These are phyloP conservation scores for Phrynocephalus guinanensis DNA, from an alignment of 2,797 vertebrate genomes.

Conservation along the genomic window DNA sequence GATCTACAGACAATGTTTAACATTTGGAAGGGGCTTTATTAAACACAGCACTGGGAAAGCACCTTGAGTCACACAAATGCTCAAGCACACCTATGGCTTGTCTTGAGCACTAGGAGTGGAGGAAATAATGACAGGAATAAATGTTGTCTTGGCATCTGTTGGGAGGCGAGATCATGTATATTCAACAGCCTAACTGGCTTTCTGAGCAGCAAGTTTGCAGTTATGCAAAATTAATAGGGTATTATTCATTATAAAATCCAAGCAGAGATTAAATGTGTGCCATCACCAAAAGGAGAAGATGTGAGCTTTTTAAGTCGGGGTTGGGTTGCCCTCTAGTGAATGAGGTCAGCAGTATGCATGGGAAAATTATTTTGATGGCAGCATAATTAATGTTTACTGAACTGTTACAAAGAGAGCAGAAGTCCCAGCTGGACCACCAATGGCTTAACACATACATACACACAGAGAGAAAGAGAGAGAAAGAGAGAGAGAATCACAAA, in stretches of 20 bases:
- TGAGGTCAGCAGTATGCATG: slow-evolving; percentile 82
- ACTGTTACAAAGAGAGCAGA: slow-evolving; percentile 49
- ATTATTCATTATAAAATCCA: slow-evolving; percentile 68
- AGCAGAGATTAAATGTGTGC: slow-evolving; percentile 66
- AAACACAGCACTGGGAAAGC: neutral
- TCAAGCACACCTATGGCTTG: neutral
- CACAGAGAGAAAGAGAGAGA: slow-evolving; percentile 21
- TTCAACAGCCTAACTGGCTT: slow-evolving; percentile 50
- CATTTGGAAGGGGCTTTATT: neutral
- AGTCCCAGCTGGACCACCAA: slow-evolving; percentile 51
- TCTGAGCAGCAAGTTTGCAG: slow-evolving; percentile 62
- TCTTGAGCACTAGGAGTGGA: neutral
- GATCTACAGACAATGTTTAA: neutral
- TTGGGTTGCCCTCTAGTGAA: slow-evolving; percentile 86
- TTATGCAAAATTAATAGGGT: slow-evolving; percentile 67
- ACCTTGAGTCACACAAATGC: neutral
- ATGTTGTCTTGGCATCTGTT: slow-evolving; percentile 24
- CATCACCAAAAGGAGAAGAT: slow-evolving; percentile 67
- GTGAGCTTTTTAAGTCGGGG: slow-evolving; percentile 74
- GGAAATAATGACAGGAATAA: rapidly evolving
- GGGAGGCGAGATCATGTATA: slow-evolving; percentile 21
- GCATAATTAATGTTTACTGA: slow-evolving; percentile 74
- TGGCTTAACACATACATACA: slow-evolving; percentile 45
- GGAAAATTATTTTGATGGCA: slow-evolving; percentile 71
- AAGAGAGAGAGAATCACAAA: slow-evolving; percentile 19